A percentile compares a stretch with the other conserved stretches of the same genome.
Conservation (phyloP, 2,888 invertebrate genomes). For the Drosophila kanekoi region DNA sequence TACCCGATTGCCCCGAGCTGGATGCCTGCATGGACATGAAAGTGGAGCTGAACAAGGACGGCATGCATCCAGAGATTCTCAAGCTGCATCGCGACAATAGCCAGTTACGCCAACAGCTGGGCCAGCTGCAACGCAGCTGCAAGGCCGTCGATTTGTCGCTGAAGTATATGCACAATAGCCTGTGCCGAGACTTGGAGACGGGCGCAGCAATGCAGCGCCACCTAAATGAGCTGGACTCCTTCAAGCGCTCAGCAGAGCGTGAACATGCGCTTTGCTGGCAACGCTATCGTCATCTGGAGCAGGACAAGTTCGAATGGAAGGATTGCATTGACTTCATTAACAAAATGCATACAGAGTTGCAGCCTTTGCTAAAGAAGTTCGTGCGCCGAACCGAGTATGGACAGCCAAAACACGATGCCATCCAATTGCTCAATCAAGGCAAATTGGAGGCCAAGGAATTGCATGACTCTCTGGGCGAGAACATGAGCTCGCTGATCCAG, state of each 20-base stretch:
- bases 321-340: slow-evolving; percentile 18
- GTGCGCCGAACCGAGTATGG: slow-evolving; percentile 13
- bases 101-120: slow-evolving; percentile 40
- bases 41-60: slow-evolving; percentile 26
- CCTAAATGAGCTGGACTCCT: slow-evolving; percentile 33
- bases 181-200: slow-evolving; percentile 22
- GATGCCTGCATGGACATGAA: slow-evolving; percentile 29
- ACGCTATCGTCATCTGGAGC: slow-evolving; percentile 36
- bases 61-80: slow-evolving; percentile 24
- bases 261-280: slow-evolving; percentile 44
- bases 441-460: slow-evolving; percentile 18
- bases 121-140: slow-evolving; percentile 18
- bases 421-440: slow-evolving; percentile 1
- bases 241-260: slow-evolving; percentile 36
- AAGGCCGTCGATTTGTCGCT: slow-evolving; percentile 18
- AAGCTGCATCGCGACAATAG: slow-evolving; percentile 36
- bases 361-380: background rate
- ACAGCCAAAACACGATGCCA: slow-evolving; percentile 2
- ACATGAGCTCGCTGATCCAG: background rate
- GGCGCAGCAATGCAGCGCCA: slow-evolving; percentile 14
- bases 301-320: slow-evolving; percentile 37
- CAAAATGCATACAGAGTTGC: accelerated
- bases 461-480: slow-evolving; percentile 2
- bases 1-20: slow-evolving; percentile 27
- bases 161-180: background rate